Percentiles rank a stretch among this genome's conserved stretches.
Conservation (phyloP, 2,888 invertebrate genomes). For the Diplazon laetatorius region DNA sequence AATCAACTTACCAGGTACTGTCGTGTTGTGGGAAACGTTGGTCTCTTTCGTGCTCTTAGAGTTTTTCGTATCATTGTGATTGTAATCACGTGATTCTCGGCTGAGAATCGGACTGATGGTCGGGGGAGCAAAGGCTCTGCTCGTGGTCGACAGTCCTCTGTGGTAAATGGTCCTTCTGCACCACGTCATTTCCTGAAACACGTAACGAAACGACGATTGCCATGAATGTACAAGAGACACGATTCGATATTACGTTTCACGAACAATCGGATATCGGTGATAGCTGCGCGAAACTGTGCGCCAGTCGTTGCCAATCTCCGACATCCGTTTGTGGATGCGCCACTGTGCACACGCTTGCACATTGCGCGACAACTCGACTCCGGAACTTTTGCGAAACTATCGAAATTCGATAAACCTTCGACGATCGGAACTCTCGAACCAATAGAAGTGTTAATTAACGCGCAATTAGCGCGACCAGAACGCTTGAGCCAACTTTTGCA, state of each 20-base stretch:
- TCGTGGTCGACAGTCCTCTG: slow-evolving; percentile 74
- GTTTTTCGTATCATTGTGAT: slow-evolving; percentile 61
- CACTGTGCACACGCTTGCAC: no score
- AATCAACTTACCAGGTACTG: slow-evolving; percentile 57
- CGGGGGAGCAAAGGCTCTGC: slow-evolving; percentile 74
- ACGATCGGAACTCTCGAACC: slow-evolving; percentile 11
- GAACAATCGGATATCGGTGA: slow-evolving; percentile 23
- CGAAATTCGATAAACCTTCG: slow-evolving; percentile 39
- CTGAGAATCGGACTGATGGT: slow-evolving; percentile 75
- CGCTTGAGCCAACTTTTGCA: background rate
- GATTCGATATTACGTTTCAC: background rate
- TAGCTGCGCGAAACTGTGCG: background rate
- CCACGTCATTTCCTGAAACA: slow-evolving; percentile 86
- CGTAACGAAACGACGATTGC: slow-evolving; percentile 16
- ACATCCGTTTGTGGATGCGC: background rate
- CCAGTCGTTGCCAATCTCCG: slow-evolving; percentile 17
- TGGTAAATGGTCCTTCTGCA: slow-evolving; percentile 84
- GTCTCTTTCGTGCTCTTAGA: slow-evolving; percentile 62
- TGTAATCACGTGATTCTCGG: slow-evolving; percentile 70
- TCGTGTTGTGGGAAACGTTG: slow-evolving; percentile 62
- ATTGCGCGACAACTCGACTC: slow-evolving; percentile 2
- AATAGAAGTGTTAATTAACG: slow-evolving; percentile 37
- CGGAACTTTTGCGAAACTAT: slow-evolving; percentile 48
- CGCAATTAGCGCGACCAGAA: slow-evolving; percentile 21
- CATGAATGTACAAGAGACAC: background rate